Base-by-base conservation (phyloP, 2,888 invertebrate genomes). In the Melanchra persicariae region DNA sequence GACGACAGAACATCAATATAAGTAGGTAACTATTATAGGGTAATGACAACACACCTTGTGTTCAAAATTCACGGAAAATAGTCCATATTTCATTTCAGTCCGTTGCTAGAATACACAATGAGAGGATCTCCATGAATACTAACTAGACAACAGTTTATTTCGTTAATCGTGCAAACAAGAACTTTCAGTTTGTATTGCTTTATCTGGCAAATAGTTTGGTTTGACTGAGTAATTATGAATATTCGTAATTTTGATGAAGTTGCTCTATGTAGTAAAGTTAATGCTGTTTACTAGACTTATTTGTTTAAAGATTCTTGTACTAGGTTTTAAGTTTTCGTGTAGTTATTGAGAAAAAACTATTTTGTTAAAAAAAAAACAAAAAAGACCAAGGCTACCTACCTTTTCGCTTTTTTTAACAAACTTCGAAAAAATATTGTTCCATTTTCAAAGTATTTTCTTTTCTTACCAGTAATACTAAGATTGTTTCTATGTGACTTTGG, bases 81-180 rank as follows among this genome's bases (percentile, higher is more conserved):
- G 91, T 93, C 94, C 95, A 95, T 95, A 95, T 95, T 95, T 95
- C 95, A 95, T 95, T 94, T 95, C 91, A 91, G 86, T 89, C 85
- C 93, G 92, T 91, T 84, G 83, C 88, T 89, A 87, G 95, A 95
- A 95, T 95, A 93, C 92, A 91, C 87, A 95, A 95, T 94, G 94
- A 95, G 93, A 85, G 82, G 84, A 90, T 87, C 86, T 90, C 92
- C 90, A 94, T 95, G 95, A 95, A 95, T 95, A 95, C 94, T 93
- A 95, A 95, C 88, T 89, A 95, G 94, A 89, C 87, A 92, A 93
- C 93, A 94, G 94, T 95, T 95, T 94, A 94, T 93, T 93, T 93
- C 92, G 94, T 93, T 95, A 95, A 95, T 95, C 93, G 95, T 88
- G 91, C 92, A 94, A 95, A 95, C 93, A 94, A 92, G 93, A 94